Conservation (phyloP, 1,140 invertebrate genomes). For the Leptoteleia sp. region DNA sequence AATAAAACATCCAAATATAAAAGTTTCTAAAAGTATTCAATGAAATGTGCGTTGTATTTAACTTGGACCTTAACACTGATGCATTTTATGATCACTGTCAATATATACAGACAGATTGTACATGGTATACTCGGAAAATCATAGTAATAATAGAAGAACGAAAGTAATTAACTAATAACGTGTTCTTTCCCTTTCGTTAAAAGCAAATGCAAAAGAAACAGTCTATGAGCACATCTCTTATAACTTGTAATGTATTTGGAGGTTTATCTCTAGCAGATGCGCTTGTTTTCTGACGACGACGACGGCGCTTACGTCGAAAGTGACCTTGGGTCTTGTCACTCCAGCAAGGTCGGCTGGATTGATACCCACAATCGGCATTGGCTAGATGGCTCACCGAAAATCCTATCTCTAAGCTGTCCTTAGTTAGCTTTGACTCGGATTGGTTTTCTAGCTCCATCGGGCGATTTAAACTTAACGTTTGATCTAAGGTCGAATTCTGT, state of each 20-base stretch:
- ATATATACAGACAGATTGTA: background rate
- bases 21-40: background rate
- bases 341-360: conserved; percentile 63
- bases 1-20: background rate
- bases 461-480: conserved; percentile 13
- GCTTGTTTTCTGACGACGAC: conserved; percentile 67
- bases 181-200: conserved; percentile 59
- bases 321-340: conserved; percentile 61
- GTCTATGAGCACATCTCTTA: conserved; percentile 77
- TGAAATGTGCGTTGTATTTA: no score
- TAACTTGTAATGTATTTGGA: conserved; percentile 73
- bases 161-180: background rate
- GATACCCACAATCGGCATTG: conserved; percentile 56
- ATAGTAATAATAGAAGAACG: background rate
- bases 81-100: background rate
- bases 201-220: conserved; percentile 78
- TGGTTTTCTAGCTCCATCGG: conserved; percentile 30
- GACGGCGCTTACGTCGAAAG: conserved; percentile 48
- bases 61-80: no score
- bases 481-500: conserved; percentile 65
- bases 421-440: conserved; percentile 69
- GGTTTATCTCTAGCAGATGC: conserved; percentile 69
- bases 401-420: conserved; percentile 74
- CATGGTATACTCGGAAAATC: background rate
- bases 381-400: conserved; percentile 74